Evolutionary conservation across 2,113 vertebrate species (phyloP).

Genomic region (Phainopepla nitens): DNA sequence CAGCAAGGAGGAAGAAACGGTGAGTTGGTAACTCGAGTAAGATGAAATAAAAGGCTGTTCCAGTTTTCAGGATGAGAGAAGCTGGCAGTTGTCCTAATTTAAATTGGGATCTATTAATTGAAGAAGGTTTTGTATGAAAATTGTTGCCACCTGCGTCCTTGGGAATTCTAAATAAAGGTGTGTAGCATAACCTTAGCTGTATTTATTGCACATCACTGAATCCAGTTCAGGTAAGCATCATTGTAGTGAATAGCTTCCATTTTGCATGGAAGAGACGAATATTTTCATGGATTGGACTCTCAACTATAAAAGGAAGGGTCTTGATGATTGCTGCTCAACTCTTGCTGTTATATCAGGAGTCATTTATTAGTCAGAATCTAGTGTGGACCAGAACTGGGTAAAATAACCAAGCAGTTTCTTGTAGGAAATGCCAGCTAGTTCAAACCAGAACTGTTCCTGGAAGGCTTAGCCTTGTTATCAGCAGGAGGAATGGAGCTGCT

Average conservation of each 20-base stretch:
- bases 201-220: not conserved
- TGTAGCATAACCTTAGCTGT: not conserved
- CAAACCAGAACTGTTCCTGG: not conserved
- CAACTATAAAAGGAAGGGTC: not conserved
- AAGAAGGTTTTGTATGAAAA: not conserved
- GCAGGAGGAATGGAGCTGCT: not conserved
- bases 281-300: not conserved
- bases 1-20: slow-evolving; percentile 88
- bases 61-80: not conserved
- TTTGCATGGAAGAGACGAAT: not conserved
- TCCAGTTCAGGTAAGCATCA: not conserved
- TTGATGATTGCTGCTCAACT: not conserved
- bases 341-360: not conserved
- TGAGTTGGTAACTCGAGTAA: slow-evolving; percentile 65
- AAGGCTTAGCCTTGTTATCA: not conserved
- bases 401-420: not conserved
- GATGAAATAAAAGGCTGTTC: not conserved
- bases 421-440: not conserved
- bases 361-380: not conserved
- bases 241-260: not conserved
- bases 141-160: not conserved
- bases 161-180: not conserved
- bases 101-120: not conserved
- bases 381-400: not conserved
- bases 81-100: not conserved